phyloP scores from a whole-genome alignment of 2,113 vertebrate species.

The Phrynosoma blainvillii region DNA sequence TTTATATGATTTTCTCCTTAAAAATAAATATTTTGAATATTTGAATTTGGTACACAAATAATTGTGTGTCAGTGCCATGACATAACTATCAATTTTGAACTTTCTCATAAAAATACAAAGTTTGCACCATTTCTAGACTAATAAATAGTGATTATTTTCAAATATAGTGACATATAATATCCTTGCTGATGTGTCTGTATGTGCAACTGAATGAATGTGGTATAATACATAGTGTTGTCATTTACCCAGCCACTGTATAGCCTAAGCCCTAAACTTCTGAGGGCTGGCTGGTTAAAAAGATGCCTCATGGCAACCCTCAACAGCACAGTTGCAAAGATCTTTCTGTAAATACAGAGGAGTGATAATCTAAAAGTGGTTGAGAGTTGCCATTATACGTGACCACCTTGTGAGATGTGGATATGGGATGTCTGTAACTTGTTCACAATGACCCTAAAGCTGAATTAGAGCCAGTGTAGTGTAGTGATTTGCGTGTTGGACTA shows the following conservation, averaged over 20 bases:
- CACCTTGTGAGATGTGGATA: not conserved
- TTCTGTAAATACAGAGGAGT: not conserved
- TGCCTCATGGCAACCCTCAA: not conserved
- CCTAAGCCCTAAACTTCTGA: too few relatives aligned
- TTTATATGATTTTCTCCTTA: conserved; percentile 49
- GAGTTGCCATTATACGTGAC: not conserved
- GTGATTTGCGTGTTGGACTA: too few relatives aligned
- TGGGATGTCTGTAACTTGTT: not conserved
- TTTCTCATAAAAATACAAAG: not conserved
- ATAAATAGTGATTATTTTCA: not conserved
- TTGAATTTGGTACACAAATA: conserved; percentile 4
- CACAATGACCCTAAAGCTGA: not conserved
- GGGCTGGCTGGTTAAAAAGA: not conserved
- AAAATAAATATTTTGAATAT: conserved; percentile 47
- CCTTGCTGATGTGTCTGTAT: not conserved
- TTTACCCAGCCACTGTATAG: not conserved
- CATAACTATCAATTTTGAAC: not conserved
- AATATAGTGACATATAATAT: not conserved
- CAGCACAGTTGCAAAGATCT: not conserved
- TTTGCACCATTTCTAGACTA: not conserved
- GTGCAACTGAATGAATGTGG: not conserved
- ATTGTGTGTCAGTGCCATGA: not conserved
- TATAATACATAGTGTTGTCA: not conserved
- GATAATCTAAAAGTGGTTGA: not conserved
- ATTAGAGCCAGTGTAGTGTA: too few relatives aligned